Base-by-base conservation (phyloP, 2,113 vertebrate species). In the Oreochromis spilurus region DNA sequence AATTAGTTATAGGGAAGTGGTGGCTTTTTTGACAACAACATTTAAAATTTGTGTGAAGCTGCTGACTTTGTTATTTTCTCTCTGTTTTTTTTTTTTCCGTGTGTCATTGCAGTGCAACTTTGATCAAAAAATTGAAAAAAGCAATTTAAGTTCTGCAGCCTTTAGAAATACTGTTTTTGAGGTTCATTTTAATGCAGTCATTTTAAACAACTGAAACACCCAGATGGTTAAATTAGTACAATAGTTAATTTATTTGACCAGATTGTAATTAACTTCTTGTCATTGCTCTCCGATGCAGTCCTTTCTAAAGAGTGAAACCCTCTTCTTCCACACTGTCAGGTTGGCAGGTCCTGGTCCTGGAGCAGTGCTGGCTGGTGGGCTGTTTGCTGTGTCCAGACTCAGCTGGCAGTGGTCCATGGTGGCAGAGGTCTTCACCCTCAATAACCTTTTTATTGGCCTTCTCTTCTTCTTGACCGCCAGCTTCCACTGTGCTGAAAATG, bases 381-480 rank as follows among this genome's bases (percentile, higher is more conserved):
- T 97, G 90, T 99, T 99, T 92, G 97, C 98, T 13, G 97, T 98
- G 90, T 99, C 98, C 91, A 97, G 97, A 91, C 97, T 99, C 81
- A 97, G 97, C 93, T 99, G 98, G 98, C 98, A 99, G 95, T 99
- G 99, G 98, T 98, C 98, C 90, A 95, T 97, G 92, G 88, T 97
- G 80, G 98, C 98, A 1, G 99, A 99, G 96, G 99, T 99, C 96
- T 99, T 99, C 87, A 97, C 98, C 93, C 97, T 99, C 92, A 99
- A 99, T 97, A 99, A 98, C 97, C 95, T 99, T 93, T 99, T 99
- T 93, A 96, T 98, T 87, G 97, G 97, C 78, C 94, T 99, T 93
- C 96, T 99, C 84, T 97, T 99, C 96, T 96, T 96, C 89, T 97
- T 98, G 86, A 96, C 95, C 2, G 95, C 92, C 87, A 93, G 86